These are phyloP conservation scores for Grammomys surdaster DNA, from an alignment of 2,113 vertebrate species.

Conservation along the genomic window DNA sequence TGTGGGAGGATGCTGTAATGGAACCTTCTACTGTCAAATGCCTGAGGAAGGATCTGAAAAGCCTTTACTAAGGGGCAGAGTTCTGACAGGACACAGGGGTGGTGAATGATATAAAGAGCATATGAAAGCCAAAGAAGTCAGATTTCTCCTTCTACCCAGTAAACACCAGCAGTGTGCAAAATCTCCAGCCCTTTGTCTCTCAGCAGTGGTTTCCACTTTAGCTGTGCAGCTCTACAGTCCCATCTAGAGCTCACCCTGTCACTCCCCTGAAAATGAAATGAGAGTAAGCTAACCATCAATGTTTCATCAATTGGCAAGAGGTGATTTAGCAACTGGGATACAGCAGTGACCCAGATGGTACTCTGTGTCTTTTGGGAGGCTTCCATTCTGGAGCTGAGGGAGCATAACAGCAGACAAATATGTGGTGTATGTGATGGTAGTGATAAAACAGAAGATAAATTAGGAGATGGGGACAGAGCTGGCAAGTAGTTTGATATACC, in stretches of 20 bases:
- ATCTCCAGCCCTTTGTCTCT: background rate
- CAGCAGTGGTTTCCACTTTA: background rate
- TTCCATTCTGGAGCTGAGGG: too few relatives aligned
- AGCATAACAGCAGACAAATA: too few relatives aligned
- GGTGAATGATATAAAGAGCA: too few relatives aligned
- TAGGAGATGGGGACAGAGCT: too few relatives aligned
- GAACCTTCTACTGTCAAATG: background rate
- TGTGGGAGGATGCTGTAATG: background rate
- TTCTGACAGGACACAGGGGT: rapidly evolving
- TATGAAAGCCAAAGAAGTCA: too few relatives aligned
- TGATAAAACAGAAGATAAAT: too few relatives aligned
- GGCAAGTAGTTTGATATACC: too few relatives aligned
- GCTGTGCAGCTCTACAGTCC: background rate
- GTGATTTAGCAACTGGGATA: background rate
- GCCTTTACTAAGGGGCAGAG: background rate
- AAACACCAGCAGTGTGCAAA: too few relatives aligned
- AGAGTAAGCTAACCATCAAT: background rate
- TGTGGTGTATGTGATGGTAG: too few relatives aligned
- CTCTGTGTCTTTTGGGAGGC: background rate
- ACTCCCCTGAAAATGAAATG: background rate
- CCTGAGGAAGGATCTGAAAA: background rate
- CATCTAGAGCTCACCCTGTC: too few relatives aligned
- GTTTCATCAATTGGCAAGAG: too few relatives aligned
- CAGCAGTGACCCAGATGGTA: background rate
- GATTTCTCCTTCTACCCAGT: background rate